Evolutionary conservation across 2,888 invertebrate species (phyloP).

Genomic region (Busseola fusca): DNA sequence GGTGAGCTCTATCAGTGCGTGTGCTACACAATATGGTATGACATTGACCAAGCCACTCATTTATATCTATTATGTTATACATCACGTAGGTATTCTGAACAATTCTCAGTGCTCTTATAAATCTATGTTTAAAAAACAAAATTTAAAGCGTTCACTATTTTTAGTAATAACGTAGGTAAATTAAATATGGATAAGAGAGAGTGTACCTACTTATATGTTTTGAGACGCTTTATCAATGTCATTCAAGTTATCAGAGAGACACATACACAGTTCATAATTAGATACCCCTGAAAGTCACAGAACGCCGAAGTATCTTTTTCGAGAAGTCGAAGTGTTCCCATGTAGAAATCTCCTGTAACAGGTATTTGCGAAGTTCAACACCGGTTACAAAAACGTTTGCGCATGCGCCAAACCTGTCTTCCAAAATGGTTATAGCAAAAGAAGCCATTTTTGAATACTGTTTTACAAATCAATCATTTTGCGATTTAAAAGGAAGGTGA

Average conservation of each 20-base stretch:
- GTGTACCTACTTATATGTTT: conserved; percentile 7
- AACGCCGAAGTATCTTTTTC: conserved; percentile 18
- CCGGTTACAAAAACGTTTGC: conserved; percentile 9
- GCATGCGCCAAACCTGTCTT: conserved; percentile 28
- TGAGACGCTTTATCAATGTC: conserved; percentile 23
- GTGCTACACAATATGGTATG: conserved; percentile 61
- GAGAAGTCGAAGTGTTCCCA: conserved; percentile 6
- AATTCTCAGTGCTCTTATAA: neutral
- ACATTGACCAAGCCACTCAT: conserved; percentile 63
- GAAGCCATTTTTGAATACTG: conserved; percentile 10
- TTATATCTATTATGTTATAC: conserved; percentile 32
- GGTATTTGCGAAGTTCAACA: conserved; percentile 20
- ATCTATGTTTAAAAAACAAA: conserved; percentile 1
- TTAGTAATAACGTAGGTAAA: neutral
- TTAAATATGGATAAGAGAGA: conserved; percentile 16
- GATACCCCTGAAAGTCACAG: neutral
- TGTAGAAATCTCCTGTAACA: conserved; percentile 25
- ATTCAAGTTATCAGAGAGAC: conserved; percentile 17
- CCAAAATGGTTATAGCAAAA: conserved; percentile 2
- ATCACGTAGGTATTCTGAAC: conserved; percentile 14
- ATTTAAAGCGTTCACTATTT: neutral
- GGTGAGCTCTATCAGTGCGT: conserved; percentile 74
- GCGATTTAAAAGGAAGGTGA: neutral
- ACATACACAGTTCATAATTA: neutral
- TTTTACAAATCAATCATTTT: neutral